Base-by-base conservation (phyloP, 2,888 invertebrate species). In the Macrostomum cliftonense region DNA sequence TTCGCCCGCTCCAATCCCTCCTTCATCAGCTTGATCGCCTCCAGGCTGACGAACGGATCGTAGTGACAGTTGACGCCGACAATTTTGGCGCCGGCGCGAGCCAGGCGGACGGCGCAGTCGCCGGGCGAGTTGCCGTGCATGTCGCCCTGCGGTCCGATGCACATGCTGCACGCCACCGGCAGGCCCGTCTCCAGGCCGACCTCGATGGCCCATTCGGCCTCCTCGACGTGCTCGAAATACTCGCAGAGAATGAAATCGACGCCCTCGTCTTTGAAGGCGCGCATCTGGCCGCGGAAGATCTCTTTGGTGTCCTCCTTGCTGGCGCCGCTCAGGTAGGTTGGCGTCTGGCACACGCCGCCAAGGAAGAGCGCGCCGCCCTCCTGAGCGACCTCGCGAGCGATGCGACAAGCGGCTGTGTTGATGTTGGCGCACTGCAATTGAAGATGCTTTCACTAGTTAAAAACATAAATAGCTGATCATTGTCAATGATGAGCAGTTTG, bases 41-140 rank as follows among this genome's bases (percentile, higher is more conserved):
- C 56, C 52, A 70, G 55, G 28, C 55, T 55, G 13, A 55, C 55
- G 47, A 61, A 59, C 12, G 69, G 70, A 48, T 68, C 69, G 53
- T 65, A 70, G 55, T 70, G 68, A 53, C 70, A 70, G 55, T 70
- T 70, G 36, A 70, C 55, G 4, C 70, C 70, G 13, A 70, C 67
- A 21, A 65, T 61, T 39, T 62, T 54, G 14, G 63, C 61, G 12
- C 63, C 63, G 45, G 69, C 67, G 51, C 60, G 60, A n/a, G 63
- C 68, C 67, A 70, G 65, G 14, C 64, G 53, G 7, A 70, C 63
- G 13, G 64, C 70, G 54, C 68, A 70, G 20, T 70, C 63, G 5
- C 60, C 68, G 7, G 61, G 59, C 2, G 62, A 54, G 1, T 62
- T 54, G 7, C 61, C 62, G 52, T 69, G 67, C 49, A 70, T 49